phyloP scores from a whole-genome alignment of 2,888 invertebrate species.

The Pachydiplax longipennis region DNA sequence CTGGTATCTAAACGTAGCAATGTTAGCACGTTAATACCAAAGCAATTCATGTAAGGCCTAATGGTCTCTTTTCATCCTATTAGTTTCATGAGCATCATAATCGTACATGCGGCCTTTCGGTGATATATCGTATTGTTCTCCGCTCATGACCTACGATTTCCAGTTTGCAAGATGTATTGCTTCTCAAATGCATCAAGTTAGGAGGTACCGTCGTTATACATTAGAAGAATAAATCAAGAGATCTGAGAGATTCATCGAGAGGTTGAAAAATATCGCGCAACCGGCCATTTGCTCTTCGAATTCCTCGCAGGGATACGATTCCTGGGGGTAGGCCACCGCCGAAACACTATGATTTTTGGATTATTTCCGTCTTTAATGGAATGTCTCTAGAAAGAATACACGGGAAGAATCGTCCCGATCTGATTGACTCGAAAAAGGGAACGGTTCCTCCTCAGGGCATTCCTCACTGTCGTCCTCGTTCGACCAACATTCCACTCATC shows the following conservation, averaged over 20 bases:
- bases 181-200: too few relatives aligned
- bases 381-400: background rate
- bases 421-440: constrained; percentile 1
- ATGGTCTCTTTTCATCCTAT: too few relatives aligned
- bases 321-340: background rate
- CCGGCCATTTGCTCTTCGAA: background rate
- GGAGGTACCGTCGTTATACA: background rate
- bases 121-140: too few relatives aligned
- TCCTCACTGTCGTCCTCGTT: constrained; percentile 24
- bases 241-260: background rate
- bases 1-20: too few relatives aligned
- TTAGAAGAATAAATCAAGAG: background rate
- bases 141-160: too few relatives aligned
- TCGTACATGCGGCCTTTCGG: too few relatives aligned
- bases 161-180: too few relatives aligned
- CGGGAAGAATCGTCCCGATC: background rate
- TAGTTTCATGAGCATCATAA: too few relatives aligned
- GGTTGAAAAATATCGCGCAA: background rate
- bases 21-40: too few relatives aligned
- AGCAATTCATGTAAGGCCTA: too few relatives aligned
- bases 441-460: background rate
- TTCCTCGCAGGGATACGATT: background rate
- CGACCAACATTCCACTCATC: background rate
- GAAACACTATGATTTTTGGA: background rate
- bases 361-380: background rate